A percentile compares a stretch with the other conserved stretches of the same genome.
Evolutionary conservation across 2,113 vertebrate species (phyloP).

Genomic region (Marcusenius ussheri): DNA sequence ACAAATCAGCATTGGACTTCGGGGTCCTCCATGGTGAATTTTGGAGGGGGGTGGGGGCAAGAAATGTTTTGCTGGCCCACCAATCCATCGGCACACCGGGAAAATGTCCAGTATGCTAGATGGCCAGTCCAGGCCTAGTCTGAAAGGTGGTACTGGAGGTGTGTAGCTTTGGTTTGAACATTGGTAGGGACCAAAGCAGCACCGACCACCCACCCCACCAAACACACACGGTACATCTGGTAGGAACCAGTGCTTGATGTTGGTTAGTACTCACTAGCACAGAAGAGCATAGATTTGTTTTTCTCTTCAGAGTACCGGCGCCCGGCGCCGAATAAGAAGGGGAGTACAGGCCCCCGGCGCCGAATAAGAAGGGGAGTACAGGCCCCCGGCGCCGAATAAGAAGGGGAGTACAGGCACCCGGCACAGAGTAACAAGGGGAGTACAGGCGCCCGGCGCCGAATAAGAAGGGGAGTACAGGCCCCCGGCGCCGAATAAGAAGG

Average conservation of each 20-base stretch:
- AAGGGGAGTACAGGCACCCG: not conserved
- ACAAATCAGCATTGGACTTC: not conserved
- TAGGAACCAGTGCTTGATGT: not conserved
- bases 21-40: not conserved
- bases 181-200: not conserved
- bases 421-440: not conserved
- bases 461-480: not conserved
- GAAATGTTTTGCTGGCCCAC: not conserved
- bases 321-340: not conserved
- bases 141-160: not conserved
- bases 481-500: not conserved
- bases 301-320: not conserved
- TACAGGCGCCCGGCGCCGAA: rapidly evolving
- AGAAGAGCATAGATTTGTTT: not conserved
- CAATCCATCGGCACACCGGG: not conserved
- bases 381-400: not conserved
- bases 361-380: not conserved
- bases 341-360: not conserved
- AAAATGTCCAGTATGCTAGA: not conserved
- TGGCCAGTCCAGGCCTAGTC: not conserved
- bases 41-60: not conserved
- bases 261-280: not conserved
- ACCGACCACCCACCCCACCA: not conserved
- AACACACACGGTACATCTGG: not conserved
- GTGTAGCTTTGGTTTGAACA: not conserved